Evolutionary conservation across 2,888 invertebrate genomes (phyloP), one percentile per base, ranked within the genome.

Genomic region (Sminthurinus aureus): DNA sequence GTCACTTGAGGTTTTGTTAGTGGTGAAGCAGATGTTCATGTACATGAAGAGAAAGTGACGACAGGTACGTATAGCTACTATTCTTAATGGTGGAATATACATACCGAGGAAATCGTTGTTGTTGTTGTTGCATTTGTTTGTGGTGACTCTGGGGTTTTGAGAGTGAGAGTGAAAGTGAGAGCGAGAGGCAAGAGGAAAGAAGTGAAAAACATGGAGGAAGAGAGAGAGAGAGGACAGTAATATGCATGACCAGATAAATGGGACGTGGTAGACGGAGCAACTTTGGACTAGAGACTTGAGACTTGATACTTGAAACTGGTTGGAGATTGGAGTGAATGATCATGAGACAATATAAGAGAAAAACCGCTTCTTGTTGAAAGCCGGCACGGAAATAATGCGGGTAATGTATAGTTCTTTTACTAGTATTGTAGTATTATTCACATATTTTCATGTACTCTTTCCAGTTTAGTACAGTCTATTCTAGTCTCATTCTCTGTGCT

Each of bases 191-290:
- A 24, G 71, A 71, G 9, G 71, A 38, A 38, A 38, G 38, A 38
- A 38, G 38, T 38, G 38, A 6, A 38, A 38, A 38, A n/a, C n/a
- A n/a, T n/a, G n/a, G n/a, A n/a, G n/a, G n/a, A n/a, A n/a, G n/a
- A n/a, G n/a, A 77, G 20, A 52, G 77, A 66, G 26, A n/a, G 24
- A 64, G 67, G 20, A 69, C 18, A 51, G n/a, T 20, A 67, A 71
- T 20, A 71, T 18, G 66, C 58, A 81, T 81, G 80, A 73, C 52
- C 73, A 81, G 58, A 81, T 81, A 81, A 81, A 81, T 81, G 80
- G 80, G 22, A 73, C 52, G 80, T 81, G 80, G 80, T 81, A 24
- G 73, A 73, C 58, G 24, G 66, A 38, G 50, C 80, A 81, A 73
- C 15, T 79, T 79, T 79, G 66, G 79, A 20, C 22, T n/a, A n/a